Evolutionary conservation across 2,888 invertebrate species (phyloP).

Genomic region (Dendrolimus pini): DNA sequence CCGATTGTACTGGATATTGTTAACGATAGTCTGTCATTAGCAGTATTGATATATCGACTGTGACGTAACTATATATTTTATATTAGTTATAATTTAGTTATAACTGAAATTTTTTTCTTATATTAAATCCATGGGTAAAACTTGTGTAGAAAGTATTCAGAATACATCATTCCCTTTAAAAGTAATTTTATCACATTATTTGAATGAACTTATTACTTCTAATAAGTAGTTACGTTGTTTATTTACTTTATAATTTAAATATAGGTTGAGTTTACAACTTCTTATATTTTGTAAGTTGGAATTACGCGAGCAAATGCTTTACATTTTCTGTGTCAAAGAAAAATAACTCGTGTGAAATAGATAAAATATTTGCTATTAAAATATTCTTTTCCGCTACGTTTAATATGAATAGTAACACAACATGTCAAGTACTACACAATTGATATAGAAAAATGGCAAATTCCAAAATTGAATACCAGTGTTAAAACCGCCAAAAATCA

Average conservation of each 20-base stretch:
- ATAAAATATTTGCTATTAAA: too few species aligned
- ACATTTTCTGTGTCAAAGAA: too few species aligned
- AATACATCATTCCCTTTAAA: too few species aligned
- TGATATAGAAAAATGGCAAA: constrained; percentile 20
- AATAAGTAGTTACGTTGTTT: too few species aligned
- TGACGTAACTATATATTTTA: constrained; percentile 32
- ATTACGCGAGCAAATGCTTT: too few species aligned
- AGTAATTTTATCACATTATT: too few species aligned
- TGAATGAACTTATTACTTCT: too few species aligned
- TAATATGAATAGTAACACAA: constrained; percentile 9
- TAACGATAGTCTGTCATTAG: constrained; percentile 52
- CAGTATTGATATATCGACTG: constrained; percentile 51
- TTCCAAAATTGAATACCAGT: constrained; percentile 30
- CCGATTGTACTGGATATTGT: constrained; percentile 31
- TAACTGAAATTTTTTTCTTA: neutral
- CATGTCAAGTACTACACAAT: constrained; percentile 14
- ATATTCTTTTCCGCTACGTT: constrained; percentile 9
- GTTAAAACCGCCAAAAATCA: constrained; percentile 59
- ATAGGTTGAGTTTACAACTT: too few species aligned
- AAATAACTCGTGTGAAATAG: too few species aligned
- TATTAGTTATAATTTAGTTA: constrained; percentile 9
- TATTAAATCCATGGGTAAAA: neutral
- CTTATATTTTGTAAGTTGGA: too few species aligned
- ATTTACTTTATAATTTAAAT: too few species aligned
- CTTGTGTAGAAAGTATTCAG: too few species aligned